Evolutionary conservation across 2,113 vertebrate species (phyloP), one percentile per base, ranked within the genome.

Genomic region (Festucalex cinctus): DNA sequence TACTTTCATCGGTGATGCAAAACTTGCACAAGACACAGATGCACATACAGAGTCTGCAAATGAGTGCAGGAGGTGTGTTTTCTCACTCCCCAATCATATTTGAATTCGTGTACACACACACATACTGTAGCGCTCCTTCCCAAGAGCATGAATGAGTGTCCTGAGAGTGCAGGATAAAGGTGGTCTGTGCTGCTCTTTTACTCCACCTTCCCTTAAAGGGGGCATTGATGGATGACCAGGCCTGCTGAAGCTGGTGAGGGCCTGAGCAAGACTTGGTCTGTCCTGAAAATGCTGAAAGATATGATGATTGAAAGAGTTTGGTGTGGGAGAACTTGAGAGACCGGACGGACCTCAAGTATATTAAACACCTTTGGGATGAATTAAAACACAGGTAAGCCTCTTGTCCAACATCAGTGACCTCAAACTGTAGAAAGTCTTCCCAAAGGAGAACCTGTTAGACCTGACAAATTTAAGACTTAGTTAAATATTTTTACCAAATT

Each of bases 131-230:
- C 71, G 69, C 73, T 70, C 72, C 70, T 74, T 74, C 78, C 76
- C 80, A 28, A 26, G 74, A 81, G 68, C 67, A 91, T 92, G 91
- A 92, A 91, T 89, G 87, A 86, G 75, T 75, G 82, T 87, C 83
- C 89, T 88, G 82, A 91, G 79, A 79, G 75, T 35, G 78, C 73
- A 46, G 80, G 76, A 92, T 89, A 92, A 92, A 91, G 90, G 82
- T 88, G 85, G 86, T 89, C 90, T 92, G 89, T 92, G 83, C 84
- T 80, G 76, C 66, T 60, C 75, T 74, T 61, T 74, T 81, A 86
- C 82, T 87, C 80, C 76, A 62, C 78, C 85, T 84, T 87, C 83
- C 81, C 77, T 89, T 89, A 88, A 92, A 89, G 87, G 80, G 79
- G 74, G 73, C 90, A 90, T 92, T 91, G 91, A 92, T 88, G 82